Base-by-base conservation (phyloP, 2,113 vertebrate species). In the Phaethornis superciliosus region DNA sequence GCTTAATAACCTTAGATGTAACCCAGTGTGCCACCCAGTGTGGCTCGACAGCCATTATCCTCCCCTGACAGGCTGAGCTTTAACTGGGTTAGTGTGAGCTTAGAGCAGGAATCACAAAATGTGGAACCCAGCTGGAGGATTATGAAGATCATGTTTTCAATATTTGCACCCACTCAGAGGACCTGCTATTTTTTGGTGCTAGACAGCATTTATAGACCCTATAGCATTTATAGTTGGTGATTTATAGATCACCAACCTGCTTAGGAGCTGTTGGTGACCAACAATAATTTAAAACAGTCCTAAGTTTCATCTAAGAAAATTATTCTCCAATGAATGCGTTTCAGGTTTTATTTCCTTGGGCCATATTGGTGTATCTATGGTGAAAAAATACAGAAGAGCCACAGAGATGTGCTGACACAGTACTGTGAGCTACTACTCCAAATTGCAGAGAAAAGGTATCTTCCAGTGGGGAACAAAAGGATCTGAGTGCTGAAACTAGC, bases 41-140 rank as follows among this genome's bases (percentile, higher is more conserved):
- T 40, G 40, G 67, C 82, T 93, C 90, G 90, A 56, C 52, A 91
- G 51, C 56, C 65, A 47, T 49, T 76, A 80, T 83, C 49, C 32
- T 82, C 64, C 55, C n/a, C 58, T 10, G 33, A 33, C 83, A 93
- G 79, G 74, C 86, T 81, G 88, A 68, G 72, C 59, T 85, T 95
- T 94, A 93, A 90, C 72, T 88, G 65, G 92, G 92, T 92, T 96
- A 95, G 86, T 4, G 15, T 80, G 88, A 94, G 81, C 88, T 96
- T 87, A 90, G 54, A 90, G 81, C 46, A 90, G 47, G 93, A 94
- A 93, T 69, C 49, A 58, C 70, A 51, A 88, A 62, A 32, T 13
- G 2, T 1, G 1, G 80, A 88, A 93, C 81, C 27, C 37, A 71
- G 70, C 69, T 74, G 84, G 89, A 90, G 82, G 90, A 84, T 91